Percentiles rank a stretch among this genome's conserved stretches.
Conservation (phyloP, 2,113 vertebrate species). For the Myotis yumanensis region DNA sequence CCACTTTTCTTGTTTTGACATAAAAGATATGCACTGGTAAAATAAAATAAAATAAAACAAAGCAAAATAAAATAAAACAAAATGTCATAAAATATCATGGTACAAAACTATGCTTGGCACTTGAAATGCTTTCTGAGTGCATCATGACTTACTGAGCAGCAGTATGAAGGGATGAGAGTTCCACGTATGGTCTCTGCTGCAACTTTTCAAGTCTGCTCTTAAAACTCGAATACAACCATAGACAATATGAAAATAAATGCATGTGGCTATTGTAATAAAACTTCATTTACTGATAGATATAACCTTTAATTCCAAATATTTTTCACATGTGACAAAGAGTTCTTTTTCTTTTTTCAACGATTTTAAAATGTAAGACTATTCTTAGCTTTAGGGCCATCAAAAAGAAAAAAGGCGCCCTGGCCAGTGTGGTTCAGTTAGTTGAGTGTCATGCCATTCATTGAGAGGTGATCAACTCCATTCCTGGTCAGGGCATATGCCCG, state of each 20-base stretch:
- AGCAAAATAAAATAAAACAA: not conserved
- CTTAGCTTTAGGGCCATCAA: not conserved
- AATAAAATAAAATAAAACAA: not conserved
- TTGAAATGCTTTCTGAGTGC: not conserved
- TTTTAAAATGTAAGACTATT: not conserved
- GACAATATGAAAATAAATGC: not conserved
- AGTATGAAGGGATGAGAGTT: not conserved
- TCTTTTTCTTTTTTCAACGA: not conserved
- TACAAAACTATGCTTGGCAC: not conserved
- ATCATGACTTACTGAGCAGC: not conserved
- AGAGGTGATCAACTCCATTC: too few species aligned
- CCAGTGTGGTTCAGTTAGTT: too few species aligned
- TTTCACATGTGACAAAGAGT: not conserved
- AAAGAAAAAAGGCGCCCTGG: not conserved
- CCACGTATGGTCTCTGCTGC: not conserved
- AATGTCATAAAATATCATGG: not conserved
- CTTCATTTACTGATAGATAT: not conserved
- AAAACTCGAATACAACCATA: not conserved
- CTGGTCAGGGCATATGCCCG: too few species aligned
- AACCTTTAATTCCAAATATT: not conserved
- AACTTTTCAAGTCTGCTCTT: not conserved
- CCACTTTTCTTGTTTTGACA: constrained; percentile 11
- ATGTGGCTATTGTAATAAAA: not conserved
- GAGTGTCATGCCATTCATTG: too few species aligned
- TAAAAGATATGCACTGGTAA: not conserved